Conservation (phyloP, 2,797 vertebrate species). For the Karalla daura region DNA sequence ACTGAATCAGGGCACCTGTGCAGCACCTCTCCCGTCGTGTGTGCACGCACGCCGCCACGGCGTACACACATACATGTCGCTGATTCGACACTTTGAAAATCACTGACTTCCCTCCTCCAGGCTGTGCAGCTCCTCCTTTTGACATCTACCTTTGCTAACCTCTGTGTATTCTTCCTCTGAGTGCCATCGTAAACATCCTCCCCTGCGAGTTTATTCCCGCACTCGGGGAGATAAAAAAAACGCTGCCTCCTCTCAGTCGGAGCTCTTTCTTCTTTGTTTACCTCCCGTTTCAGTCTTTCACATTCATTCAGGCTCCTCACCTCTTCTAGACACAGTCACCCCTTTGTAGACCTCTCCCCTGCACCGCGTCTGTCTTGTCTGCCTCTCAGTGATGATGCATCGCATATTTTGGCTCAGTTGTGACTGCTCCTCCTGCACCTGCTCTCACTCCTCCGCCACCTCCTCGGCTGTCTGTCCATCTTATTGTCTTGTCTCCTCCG, state of each 20-base stretch:
- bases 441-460: conserved; percentile 33
- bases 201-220: conserved; percentile 11
- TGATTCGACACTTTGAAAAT: conserved; percentile 15
- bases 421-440: conserved; percentile 32
- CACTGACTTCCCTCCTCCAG: conserved; percentile 14
- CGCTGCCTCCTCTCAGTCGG: neutral
- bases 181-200: neutral
- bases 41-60: neutral
- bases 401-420: conserved; percentile 30
- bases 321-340: conserved; percentile 26
- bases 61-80: conserved; percentile 5
- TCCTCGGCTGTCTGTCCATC: conserved; percentile 25
- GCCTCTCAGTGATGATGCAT: conserved; percentile 49
- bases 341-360: conserved; percentile 27
- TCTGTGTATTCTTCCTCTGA: conserved; percentile 56
- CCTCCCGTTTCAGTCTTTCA: conserved; percentile 3
- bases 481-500: conserved; percentile 4
- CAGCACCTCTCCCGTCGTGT: conserved; percentile 2
- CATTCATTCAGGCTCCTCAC: conserved; percentile 3
- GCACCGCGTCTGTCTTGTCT: conserved; percentile 57
- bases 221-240: conserved; percentile 22
- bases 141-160: conserved; percentile 8
- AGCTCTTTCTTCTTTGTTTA: conserved; percentile 33
- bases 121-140: neutral
- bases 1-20: conserved; percentile 51